Evolutionary conservation across 2,797 vertebrate species (phyloP).

Genomic region (Neostethus bicornis): DNA sequence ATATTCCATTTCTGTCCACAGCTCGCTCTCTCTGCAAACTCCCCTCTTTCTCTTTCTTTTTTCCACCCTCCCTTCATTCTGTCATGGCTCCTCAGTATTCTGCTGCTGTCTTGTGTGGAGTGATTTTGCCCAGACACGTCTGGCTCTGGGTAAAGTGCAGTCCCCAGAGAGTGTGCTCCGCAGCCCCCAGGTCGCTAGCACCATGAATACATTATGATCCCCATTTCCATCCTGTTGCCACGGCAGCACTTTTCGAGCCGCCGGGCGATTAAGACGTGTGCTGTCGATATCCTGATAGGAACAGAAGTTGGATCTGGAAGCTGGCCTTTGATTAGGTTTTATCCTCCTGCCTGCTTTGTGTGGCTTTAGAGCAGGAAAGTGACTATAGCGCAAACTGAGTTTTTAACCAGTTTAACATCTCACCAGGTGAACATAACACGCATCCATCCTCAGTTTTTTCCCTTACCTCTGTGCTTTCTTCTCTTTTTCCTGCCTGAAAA

Average conservation of each 20-base stretch:
- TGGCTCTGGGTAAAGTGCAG: conserved; percentile 99
- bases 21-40: conserved; percentile 31
- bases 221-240: conserved; percentile 99
- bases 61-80: conserved; percentile 58
- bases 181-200: conserved; percentile 99
- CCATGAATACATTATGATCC: conserved; percentile 99
- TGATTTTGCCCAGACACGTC: conserved; percentile 99
- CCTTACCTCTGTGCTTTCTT: conserved; percentile 53
- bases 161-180: conserved; percentile 95
- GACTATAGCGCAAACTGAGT: conserved; percentile 44
- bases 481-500: conserved; percentile 63
- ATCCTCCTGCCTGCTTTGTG: conserved; percentile 80
- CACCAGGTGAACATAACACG: conserved; percentile 62
- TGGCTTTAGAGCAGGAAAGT: conserved; percentile 77
- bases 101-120: conserved; percentile 97
- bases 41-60: conserved; percentile 33
- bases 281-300: conserved; percentile 98
- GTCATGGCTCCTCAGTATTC: conserved; percentile 97
- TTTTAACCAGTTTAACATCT: conserved; percentile 58
- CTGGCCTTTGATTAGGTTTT: conserved; percentile 96
- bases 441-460: conserved; percentile 47
- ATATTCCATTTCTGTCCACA: conserved; percentile 40
- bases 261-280: conserved; percentile 98
- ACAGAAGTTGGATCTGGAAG: conserved; percentile 95
- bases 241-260: conserved; percentile 99